Evolutionary conservation across 2,797 vertebrate genomes (phyloP), one percentile per base, ranked within the genome.

Genomic region (Columba guinea): DNA sequence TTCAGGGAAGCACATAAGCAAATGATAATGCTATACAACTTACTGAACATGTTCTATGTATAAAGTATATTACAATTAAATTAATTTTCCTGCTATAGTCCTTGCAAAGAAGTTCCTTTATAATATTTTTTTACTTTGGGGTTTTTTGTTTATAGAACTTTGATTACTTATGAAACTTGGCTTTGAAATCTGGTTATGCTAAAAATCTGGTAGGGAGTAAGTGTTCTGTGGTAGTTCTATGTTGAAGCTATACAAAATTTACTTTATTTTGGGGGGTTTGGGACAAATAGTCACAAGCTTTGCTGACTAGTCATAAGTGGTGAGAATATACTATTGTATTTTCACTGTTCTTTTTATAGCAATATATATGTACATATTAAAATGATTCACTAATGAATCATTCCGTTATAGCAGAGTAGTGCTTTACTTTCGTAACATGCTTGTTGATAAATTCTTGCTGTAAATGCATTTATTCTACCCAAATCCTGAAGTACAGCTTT

Each of bases 401-500:
- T 59, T 89, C 44, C 69, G 12, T 74, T 4, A 3, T 32, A 75
- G 22, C 0, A 0, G 46, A 62, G 34, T 59, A 37, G 3, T n/a
- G 16, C 24, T 63, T 88, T 34, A 34, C 41, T 64, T 82, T 82
- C 10, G 1, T 73, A 67, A 49, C 4, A 32, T 18, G 65, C 16
- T 85, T 68, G 34, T 65, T 82, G 63, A 68, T 58, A 82, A 89
- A 63, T 87, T 67, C 28, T 13, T 87, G 3, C 39, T 82, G n/a
- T 63, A 88, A 95, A 77, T 93, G 81, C 69, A 68, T 87, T 96
- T 96, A 32, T 51, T 87, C 58, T 84, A 59, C 34, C 34, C 52
- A 91, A 95, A 85, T 93, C 55, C 62, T 97, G 62, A 97, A 89
- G 59, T 93, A 65, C 3, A 32, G 6, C 84, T 93, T 94, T 95